phyloP scores from a whole-genome alignment of 2,888 invertebrate species.

The Patella depressa region DNA sequence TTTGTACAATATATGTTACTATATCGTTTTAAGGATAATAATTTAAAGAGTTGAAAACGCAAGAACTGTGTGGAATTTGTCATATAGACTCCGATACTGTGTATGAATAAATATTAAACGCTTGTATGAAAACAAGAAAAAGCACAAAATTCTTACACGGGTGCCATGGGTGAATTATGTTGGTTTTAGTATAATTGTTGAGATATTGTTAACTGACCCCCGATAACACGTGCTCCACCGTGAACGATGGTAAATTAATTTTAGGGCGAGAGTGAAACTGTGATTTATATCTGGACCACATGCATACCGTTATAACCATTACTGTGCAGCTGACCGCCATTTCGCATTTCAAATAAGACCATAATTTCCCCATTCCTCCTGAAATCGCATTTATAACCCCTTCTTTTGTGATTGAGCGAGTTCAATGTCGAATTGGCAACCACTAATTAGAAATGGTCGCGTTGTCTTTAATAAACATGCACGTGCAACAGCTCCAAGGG shows the following conservation, averaged over 20 bases:
- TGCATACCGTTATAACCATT: neutral
- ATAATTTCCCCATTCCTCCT: neutral
- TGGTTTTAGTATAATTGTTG: too few relatives aligned
- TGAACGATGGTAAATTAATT: neutral
- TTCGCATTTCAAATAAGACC: neutral
- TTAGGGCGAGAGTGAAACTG: neutral
- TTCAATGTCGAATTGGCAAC: neutral
- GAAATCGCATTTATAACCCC: constrained; percentile 4
- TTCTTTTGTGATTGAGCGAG: neutral
- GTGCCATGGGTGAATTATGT: too few relatives aligned
- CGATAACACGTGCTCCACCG: neutral
- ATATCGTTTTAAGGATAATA: too few relatives aligned
- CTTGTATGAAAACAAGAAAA: too few relatives aligned
- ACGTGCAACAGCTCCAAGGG: constrained; percentile 1
- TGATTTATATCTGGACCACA: neutral
- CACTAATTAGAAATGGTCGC: neutral
- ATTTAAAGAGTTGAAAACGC: too few relatives aligned
- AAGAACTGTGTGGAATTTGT: too few relatives aligned
- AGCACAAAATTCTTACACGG: too few relatives aligned
- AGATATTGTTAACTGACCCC: neutral
- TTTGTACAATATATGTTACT: too few relatives aligned
- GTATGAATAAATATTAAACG: too few relatives aligned
- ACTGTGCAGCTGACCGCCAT: too few relatives aligned
- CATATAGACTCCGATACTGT: too few relatives aligned
- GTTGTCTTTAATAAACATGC: neutral